Evolutionary conservation across 2,797 vertebrate species (phyloP).

Genomic region (Vireo griseus): DNA sequence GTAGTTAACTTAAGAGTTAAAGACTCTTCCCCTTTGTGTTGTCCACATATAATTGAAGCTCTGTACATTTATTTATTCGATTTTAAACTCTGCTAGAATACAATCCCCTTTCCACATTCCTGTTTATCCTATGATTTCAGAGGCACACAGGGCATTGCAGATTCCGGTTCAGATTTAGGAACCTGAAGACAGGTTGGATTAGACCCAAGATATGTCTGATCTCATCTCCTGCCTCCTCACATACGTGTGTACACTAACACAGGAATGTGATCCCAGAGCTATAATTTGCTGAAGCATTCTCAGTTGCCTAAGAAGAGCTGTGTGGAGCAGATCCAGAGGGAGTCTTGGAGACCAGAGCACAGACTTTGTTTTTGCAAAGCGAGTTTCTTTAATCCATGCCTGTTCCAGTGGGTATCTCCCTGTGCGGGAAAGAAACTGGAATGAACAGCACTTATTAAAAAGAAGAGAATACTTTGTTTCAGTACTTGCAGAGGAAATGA

Average conservation of each 20-base stretch:
- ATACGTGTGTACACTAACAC: accelerated
- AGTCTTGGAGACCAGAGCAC: neutral
- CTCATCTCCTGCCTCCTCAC: neutral
- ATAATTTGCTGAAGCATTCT: neutral
- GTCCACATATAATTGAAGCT: neutral
- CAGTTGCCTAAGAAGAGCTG: neutral
- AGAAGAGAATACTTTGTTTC: neutral
- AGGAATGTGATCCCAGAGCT: neutral
- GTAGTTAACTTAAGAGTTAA: neutral
- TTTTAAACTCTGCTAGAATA: neutral
- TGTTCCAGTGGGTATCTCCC: neutral
- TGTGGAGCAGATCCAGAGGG: neutral
- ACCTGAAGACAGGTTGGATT: neutral
- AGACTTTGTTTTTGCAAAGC: neutral
- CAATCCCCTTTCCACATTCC: neutral
- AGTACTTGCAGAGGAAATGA: neutral
- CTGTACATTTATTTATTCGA: neutral
- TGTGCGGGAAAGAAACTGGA: neutral
- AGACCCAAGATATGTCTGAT: neutral
- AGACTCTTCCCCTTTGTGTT: neutral
- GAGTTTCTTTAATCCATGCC: neutral
- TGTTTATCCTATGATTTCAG: neutral
- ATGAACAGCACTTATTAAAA: neutral
- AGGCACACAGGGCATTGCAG: neutral
- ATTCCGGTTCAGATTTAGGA: neutral